Conservation (phyloP, 2,113 vertebrate species). For the Perognathus longimembris region DNA sequence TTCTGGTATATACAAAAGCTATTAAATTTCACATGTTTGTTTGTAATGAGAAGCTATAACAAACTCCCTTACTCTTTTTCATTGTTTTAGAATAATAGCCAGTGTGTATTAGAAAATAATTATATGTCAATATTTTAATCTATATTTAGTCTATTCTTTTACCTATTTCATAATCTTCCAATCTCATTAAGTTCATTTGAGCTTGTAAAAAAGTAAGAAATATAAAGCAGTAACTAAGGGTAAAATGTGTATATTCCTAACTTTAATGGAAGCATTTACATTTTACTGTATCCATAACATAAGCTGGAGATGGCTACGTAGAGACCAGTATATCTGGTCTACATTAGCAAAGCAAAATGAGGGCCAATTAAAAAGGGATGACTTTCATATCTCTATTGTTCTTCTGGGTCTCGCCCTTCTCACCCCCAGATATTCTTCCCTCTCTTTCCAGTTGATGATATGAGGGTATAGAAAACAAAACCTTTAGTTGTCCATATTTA, state of each 20-base stretch:
- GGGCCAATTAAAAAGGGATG: background rate
- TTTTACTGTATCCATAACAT: background rate
- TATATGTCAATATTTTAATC: background rate
- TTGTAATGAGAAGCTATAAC: background rate
- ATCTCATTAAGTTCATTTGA: background rate
- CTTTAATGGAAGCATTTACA: background rate
- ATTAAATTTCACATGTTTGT: conserved; percentile 42
- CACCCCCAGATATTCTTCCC: background rate
- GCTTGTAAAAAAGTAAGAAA: background rate
- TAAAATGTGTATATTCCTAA: background rate
- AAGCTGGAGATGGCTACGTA: background rate
- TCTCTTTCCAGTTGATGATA: background rate
- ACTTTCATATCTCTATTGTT: background rate
- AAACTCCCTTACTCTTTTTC: background rate
- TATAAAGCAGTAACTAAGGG: background rate
- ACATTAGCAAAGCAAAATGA: background rate
- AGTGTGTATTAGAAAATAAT: background rate
- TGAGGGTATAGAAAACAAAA: background rate
- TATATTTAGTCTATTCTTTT: background rate
- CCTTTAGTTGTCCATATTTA: background rate
- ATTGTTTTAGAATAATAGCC: background rate
- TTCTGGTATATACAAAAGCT: conserved; percentile 3
- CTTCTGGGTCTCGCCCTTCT: background rate
- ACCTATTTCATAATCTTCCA: background rate
- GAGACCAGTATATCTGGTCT: background rate